Conservation (phyloP, 1,140 invertebrate genomes). For the Melipona quadrifasciata region DNA sequence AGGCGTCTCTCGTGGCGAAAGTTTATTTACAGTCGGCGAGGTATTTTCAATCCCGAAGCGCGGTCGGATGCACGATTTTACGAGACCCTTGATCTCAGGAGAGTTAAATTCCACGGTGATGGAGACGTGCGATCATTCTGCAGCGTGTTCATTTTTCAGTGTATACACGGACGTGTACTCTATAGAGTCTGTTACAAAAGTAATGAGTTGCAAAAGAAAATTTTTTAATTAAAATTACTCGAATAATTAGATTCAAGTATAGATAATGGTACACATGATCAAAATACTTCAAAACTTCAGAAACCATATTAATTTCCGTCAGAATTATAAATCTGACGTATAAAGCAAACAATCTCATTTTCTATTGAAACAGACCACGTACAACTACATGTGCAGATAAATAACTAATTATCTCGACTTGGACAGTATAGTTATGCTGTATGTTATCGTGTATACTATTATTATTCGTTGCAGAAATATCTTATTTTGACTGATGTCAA, state of each 20-base stretch:
- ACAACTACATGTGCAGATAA: slow-evolving; percentile 26
- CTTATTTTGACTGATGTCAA: neutral
- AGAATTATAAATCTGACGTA: neutral
- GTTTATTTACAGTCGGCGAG: slow-evolving; percentile 72
- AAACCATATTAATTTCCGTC: neutral
- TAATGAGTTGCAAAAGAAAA: too few species aligned
- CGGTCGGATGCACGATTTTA: slow-evolving; percentile 62
- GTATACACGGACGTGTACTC: neutral
- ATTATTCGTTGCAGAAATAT: neutral
- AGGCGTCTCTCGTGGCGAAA: slow-evolving; percentile 64
- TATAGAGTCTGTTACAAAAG: too few species aligned
- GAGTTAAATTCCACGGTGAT: slow-evolving; percentile 43
- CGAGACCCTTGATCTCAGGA: slow-evolving; percentile 58
- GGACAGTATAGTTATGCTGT: neutral
- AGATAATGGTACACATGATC: neutral
- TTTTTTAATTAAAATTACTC: too few species aligned
- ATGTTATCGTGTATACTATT: neutral
- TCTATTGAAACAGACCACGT: neutral
- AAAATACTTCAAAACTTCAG: neutral
- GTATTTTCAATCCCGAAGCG: slow-evolving; percentile 68
- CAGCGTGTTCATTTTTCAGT: neutral
- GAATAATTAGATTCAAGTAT: too few species aligned
- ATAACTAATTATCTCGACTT: slow-evolving; percentile 33
- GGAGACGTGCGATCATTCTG: neutral
- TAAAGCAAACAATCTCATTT: neutral